Evolutionary conservation across 53 echinoderm and acorn worm genomes (phyloP).

Genomic region (Echinometra lucunter): DNA sequence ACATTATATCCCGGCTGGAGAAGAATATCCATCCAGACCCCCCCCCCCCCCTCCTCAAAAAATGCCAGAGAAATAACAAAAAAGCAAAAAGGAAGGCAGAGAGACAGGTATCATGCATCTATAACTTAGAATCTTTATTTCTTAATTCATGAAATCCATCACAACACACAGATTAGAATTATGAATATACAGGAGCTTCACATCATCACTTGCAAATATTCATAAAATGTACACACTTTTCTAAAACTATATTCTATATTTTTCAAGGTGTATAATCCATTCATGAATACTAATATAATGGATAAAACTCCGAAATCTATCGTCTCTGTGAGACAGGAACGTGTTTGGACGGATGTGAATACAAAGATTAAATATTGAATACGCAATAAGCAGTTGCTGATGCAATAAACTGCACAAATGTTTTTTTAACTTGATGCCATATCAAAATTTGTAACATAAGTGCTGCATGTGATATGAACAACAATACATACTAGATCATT

Average conservation of each 20-base stretch:
- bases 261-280: background rate
- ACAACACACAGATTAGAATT: background rate
- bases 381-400: background rate
- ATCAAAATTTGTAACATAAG: background rate
- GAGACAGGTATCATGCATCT: background rate
- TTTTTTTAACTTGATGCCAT: background rate
- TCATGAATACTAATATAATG: background rate
- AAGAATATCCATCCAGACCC: no score
- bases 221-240: background rate
- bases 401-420: background rate
- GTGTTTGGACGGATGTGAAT: constrained; percentile 37
- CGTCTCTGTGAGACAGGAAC: background rate
- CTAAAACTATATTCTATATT: background rate
- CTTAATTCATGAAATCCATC: background rate
- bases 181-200: background rate
- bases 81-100: background rate
- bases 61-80: no score
- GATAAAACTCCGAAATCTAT: background rate
- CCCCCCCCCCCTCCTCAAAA: no score
- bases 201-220: background rate
- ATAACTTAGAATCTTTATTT: background rate
- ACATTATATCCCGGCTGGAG: no score
- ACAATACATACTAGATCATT: background rate
- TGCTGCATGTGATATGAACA: background rate
- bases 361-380: background rate